phyloP scores from a whole-genome alignment of 2,888 invertebrate species.

The Nezara viridula region DNA sequence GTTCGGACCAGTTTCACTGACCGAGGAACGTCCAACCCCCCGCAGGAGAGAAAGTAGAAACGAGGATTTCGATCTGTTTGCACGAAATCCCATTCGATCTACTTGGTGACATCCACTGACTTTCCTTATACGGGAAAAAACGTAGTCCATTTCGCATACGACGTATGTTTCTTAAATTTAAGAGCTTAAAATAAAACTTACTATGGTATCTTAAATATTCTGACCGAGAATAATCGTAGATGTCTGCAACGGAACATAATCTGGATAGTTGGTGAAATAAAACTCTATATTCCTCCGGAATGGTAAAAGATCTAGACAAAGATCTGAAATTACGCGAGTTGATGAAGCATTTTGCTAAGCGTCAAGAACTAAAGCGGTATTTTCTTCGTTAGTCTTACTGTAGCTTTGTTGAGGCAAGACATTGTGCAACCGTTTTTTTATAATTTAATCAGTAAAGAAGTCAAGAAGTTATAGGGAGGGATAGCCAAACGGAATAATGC shows the following conservation, averaged over 20 bases:
- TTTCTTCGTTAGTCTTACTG: no score
- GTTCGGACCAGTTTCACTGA: background rate
- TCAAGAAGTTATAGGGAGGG: no score
- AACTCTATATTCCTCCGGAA: background rate
- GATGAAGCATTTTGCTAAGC: background rate
- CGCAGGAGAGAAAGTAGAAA: constrained; percentile 15
- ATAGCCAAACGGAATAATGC: no score
- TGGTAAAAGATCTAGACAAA: background rate
- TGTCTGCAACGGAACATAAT: background rate
- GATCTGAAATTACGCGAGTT: background rate
- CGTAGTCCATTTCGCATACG: background rate
- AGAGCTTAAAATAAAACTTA: background rate
- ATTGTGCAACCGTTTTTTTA: no score
- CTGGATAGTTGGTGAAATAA: background rate
- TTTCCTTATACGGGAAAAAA: background rate
- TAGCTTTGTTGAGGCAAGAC: no score
- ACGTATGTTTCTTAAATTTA: background rate
- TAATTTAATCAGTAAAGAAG: no score
- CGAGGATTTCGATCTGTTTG: background rate
- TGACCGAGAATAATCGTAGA: background rate
- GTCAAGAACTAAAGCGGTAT: no score
- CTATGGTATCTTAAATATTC: background rate
- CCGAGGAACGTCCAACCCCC: background rate
- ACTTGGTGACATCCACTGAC: background rate
- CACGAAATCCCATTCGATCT: constrained; percentile 27